phyloP scores from a whole-genome alignment of 2,888 invertebrate genomes.

The Pheosia tremula region DNA sequence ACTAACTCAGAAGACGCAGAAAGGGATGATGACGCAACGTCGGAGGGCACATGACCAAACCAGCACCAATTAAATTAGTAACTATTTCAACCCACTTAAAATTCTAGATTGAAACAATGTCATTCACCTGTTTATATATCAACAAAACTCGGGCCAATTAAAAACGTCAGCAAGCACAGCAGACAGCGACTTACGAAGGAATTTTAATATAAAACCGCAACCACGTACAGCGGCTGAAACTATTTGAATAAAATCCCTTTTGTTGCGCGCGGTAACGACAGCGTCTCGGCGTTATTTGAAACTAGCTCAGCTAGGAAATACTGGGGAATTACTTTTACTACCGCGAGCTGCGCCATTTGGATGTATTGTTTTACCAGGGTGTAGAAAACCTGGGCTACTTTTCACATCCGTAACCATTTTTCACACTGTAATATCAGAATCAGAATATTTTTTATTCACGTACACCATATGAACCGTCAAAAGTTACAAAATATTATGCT shows the following conservation, averaged over 20 bases:
- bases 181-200: conserved; percentile 21
- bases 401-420: too few species aligned
- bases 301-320: conserved; percentile 36
- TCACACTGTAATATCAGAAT: too few species aligned
- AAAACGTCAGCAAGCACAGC: not conserved
- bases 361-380: not conserved
- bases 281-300: conserved; percentile 29
- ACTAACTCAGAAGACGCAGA: too few species aligned
- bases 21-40: too few species aligned
- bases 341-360: conserved; percentile 6
- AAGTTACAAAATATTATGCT: too few species aligned
- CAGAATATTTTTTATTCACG: too few species aligned
- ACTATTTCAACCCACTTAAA: too few species aligned
- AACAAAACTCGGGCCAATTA: not conserved
- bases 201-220: conserved; percentile 40
- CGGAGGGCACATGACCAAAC: too few species aligned
- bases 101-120: not conserved
- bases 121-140: not conserved
- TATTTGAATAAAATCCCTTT: conserved; percentile 57
- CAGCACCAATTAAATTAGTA: too few species aligned
- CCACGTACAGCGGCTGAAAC: conserved; percentile 32
- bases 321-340: conserved; percentile 37
- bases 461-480: too few species aligned
- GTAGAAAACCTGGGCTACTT: too few species aligned
- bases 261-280: conserved; percentile 32